Percentiles rank a stretch among this genome's conserved stretches.
phyloP scores from a whole-genome alignment of 1,140 invertebrate species.

The Chironomus striatipennis region DNA sequence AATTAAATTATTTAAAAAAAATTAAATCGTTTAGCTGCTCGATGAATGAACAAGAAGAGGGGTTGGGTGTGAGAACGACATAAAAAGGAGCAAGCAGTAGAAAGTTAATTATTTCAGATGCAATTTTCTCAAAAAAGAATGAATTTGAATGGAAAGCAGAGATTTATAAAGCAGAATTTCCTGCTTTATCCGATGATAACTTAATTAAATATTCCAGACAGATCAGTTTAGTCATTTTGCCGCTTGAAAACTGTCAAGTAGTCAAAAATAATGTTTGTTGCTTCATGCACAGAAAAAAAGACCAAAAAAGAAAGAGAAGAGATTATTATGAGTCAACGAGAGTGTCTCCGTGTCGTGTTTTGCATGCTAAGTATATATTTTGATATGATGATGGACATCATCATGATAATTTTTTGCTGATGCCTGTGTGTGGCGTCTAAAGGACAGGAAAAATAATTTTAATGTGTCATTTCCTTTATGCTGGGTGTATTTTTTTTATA shows the following conservation, averaged over 20 bases:
- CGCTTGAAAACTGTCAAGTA: constrained; percentile 12
- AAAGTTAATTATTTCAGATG: constrained; percentile 22
- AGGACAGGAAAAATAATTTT: too few species aligned
- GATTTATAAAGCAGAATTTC: background rate
- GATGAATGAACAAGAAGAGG: background rate
- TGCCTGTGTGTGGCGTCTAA: too few species aligned
- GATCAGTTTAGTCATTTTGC: constrained; percentile 19
- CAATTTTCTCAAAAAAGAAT: background rate
- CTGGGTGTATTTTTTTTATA: too few species aligned
- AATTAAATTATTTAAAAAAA: constrained; percentile 11
- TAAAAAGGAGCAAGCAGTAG: background rate
- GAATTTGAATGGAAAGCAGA: background rate
- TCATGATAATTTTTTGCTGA: too few species aligned
- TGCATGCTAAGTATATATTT: background rate
- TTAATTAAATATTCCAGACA: constrained; percentile 23
- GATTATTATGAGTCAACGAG: constrained; percentile 3
- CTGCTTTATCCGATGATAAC: constrained; percentile 15
- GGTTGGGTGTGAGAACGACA: background rate
- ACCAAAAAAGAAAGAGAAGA: background rate
- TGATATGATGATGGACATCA: background rate
- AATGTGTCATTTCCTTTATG: too few species aligned
- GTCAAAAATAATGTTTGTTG: background rate
- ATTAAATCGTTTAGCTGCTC: background rate
- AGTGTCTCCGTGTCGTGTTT: background rate
- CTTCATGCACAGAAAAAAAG: background rate